These are phyloP conservation scores for Tinea pellionella DNA, from an alignment of 2,888 invertebrate genomes.

Conservation along the genomic window DNA sequence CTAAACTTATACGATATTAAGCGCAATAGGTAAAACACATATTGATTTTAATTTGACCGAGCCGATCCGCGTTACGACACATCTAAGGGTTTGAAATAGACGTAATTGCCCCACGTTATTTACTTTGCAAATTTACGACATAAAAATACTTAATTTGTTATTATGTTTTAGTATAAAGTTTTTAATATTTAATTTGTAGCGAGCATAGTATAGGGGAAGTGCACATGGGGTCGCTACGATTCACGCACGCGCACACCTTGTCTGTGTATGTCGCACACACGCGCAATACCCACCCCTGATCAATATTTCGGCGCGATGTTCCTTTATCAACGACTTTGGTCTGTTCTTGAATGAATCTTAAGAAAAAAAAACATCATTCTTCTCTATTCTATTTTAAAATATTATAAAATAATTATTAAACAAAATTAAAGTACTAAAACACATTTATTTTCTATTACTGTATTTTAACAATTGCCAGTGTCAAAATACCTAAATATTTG, in stretches of 20 bases:
- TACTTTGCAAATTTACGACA: not conserved
- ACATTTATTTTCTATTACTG: too few relatives aligned
- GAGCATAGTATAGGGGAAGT: not conserved
- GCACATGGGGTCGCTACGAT: not conserved
- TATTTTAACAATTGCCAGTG: too few relatives aligned
- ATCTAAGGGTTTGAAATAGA: too few relatives aligned
- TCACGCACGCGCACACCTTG: not conserved
- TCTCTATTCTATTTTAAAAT: too few relatives aligned
- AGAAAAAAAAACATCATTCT: too few relatives aligned
- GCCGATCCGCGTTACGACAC: too few relatives aligned
- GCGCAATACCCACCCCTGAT: conserved; percentile 46
- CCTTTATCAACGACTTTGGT: conserved; percentile 21
- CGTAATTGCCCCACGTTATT: too few relatives aligned
- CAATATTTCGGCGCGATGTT: conserved; percentile 50
- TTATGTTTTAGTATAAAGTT: not conserved
- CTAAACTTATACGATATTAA: not conserved
- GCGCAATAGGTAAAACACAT: conserved; percentile 22
- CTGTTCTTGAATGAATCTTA: conserved; percentile 14
- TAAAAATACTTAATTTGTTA: not conserved
- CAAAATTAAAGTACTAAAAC: too few relatives aligned
- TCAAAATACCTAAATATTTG: too few relatives aligned
- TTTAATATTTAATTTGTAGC: not conserved
- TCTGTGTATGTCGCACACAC: conserved; percentile 27
- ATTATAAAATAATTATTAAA: too few relatives aligned
- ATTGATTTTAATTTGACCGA: conserved; percentile 30